A percentile compares a stretch with the other conserved stretches of the same genome.
Conservation (phyloP, 2,113 vertebrate species). For the Larimichthys polyactis region DNA sequence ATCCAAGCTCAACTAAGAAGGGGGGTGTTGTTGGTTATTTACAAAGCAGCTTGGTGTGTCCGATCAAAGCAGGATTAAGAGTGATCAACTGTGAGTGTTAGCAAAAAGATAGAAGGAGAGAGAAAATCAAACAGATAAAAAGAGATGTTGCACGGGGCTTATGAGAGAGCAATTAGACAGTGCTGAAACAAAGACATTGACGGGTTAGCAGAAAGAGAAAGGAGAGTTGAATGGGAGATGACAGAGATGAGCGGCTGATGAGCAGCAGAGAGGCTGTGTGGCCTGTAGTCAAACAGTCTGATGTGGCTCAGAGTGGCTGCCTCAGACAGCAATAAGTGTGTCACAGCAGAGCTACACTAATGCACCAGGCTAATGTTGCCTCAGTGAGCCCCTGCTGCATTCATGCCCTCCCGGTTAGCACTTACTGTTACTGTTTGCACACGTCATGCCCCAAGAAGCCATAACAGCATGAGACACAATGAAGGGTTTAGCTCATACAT, state of each 20-base stretch:
- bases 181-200: slow-evolving; percentile 42
- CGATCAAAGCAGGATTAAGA: slow-evolving; percentile 35
- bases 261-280: slow-evolving; percentile 32
- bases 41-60: slow-evolving; percentile 26
- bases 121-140: slow-evolving; percentile 27
- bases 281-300: slow-evolving; percentile 32
- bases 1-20: background rate
- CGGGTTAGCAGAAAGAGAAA: slow-evolving; percentile 28
- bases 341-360: slow-evolving; percentile 62
- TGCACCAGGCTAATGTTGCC: slow-evolving; percentile 53
- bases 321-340: slow-evolving; percentile 58
- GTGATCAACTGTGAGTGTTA: slow-evolving; percentile 6
- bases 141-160: background rate
- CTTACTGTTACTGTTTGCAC: slow-evolving; percentile 48
- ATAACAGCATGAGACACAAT: slow-evolving; percentile 43
- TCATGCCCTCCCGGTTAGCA: slow-evolving; percentile 36
- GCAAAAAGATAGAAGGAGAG: slow-evolving; percentile 22
- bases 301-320: slow-evolving; percentile 42
- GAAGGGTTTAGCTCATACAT: slow-evolving; percentile 37
- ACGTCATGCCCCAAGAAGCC: slow-evolving; percentile 41
- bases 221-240: slow-evolving; percentile 27
- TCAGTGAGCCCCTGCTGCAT: slow-evolving; percentile 28
- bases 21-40: slow-evolving; percentile 34
- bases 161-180: slow-evolving; percentile 40
- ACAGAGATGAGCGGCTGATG: slow-evolving; percentile 31